These are phyloP conservation scores for Xenopus petersii DNA, from an alignment of 2,797 vertebrate species.

Conservation along the genomic window DNA sequence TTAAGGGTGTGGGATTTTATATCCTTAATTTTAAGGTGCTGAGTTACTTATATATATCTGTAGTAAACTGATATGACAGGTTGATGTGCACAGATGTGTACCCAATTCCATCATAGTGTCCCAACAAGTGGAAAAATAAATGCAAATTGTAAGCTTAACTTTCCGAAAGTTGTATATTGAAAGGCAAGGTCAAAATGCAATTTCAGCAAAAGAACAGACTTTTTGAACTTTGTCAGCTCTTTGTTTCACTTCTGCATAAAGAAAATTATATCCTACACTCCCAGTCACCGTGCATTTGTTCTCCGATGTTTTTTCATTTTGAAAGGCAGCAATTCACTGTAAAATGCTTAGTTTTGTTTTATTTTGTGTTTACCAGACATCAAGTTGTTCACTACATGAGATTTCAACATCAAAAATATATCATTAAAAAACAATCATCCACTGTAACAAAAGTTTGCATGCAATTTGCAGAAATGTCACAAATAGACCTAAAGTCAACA, in stretches of 20 bases:
- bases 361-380: conserved; percentile 58
- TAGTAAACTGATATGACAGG: too few relatives aligned
- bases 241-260: conserved; percentile 65
- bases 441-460: background rate
- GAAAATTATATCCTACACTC: conserved; percentile 62
- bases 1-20: too few relatives aligned
- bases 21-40: too few relatives aligned
- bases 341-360: conserved; percentile 36
- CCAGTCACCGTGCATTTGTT: conserved; percentile 60
- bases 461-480: background rate
- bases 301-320: conserved; percentile 55
- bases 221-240: conserved; percentile 62
- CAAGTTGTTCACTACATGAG: conserved; percentile 45
- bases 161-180: conserved; percentile 56
- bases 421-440: background rate
- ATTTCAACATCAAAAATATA: background rate
- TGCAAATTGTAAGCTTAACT: conserved; percentile 54
- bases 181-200: conserved; percentile 59
- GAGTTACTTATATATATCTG: too few relatives aligned
- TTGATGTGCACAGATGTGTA: background rate
- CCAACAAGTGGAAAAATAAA: conserved; percentile 38
- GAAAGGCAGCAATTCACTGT: conserved; percentile 52
- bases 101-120: conserved; percentile 23
- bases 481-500: background rate
- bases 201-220: conserved; percentile 61